Conservation (phyloP, 2,797 vertebrate species). For the Aselliscus stoliczkanus region DNA sequence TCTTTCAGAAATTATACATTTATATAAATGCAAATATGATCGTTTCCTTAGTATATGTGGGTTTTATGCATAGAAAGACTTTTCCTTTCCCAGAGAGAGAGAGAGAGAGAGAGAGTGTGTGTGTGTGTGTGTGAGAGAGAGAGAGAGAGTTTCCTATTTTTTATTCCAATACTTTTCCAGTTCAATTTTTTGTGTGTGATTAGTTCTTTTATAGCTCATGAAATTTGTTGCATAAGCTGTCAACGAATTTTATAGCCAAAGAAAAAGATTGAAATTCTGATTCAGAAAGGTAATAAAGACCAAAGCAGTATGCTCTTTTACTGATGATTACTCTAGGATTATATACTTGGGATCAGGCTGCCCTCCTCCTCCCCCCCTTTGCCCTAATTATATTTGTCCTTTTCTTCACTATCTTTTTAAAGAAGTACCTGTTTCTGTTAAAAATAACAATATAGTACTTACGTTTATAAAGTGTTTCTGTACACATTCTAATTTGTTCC, state of each 20-base stretch:
- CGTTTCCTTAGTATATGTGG: background rate
- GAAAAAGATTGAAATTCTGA: background rate
- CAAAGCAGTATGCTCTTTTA: background rate
- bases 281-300: background rate
- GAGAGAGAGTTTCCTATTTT: background rate
- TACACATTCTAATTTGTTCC: background rate
- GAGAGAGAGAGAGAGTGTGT: no score
- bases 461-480: background rate
- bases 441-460: background rate
- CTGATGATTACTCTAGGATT: background rate
- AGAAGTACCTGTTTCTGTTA: background rate
- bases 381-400: background rate
- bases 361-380: background rate
- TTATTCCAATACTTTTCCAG: background rate
- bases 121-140: no score
- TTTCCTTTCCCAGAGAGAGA: background rate
- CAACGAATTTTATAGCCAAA: background rate
- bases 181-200: background rate
- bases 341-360: background rate
- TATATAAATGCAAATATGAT: background rate
- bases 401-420: background rate
- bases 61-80: background rate
- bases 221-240: conserved; percentile 12
- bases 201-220: background rate
- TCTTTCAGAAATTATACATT: background rate